Percentiles rank a stretch among this genome's conserved stretches.
These are phyloP conservation scores for Drosophila melanocephala DNA, from an alignment of 2,888 invertebrate species.

Conservation along the genomic window DNA sequence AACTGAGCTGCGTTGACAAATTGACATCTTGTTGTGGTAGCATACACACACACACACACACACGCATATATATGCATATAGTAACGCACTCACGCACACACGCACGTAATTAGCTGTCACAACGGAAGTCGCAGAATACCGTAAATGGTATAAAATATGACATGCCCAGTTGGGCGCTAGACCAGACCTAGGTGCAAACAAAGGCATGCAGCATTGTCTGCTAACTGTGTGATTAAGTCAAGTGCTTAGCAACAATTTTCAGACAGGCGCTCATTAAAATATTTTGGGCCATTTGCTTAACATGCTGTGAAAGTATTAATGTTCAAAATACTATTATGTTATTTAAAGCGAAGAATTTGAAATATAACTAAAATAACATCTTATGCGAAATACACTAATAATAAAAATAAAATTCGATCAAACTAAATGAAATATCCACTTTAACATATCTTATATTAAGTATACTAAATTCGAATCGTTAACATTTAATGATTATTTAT, in stretches of 20 bases:
- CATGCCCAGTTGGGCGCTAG: constrained; percentile 24
- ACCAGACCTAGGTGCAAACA: constrained; percentile 1
- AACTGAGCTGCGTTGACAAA: constrained; percentile 66
- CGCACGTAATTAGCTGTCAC: constrained; percentile 37
- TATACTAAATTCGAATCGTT: neutral
- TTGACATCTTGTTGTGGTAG: constrained; percentile 65
- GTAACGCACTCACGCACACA: constrained; percentile 13
- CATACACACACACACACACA: neutral
- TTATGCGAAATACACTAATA: neutral
- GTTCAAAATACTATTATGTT: neutral
- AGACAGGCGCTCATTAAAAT: neutral
- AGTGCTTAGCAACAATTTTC: neutral
- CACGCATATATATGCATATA: neutral
- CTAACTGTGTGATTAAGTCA: neutral
- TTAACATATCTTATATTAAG: neutral
- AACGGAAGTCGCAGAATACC: constrained; percentile 74
- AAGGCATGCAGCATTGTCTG: neutral
- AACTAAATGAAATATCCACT: neutral
- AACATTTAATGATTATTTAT: neutral
- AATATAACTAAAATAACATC: neutral
- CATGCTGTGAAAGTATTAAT: neutral
- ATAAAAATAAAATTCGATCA: neutral
- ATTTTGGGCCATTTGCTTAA: neutral
- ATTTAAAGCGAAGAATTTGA: neutral
- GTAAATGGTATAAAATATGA: constrained; percentile 72